Evolutionary conservation across 2,888 invertebrate genomes (phyloP), one percentile per base, ranked within the genome.

Genomic region (Pterostichus madidus): DNA sequence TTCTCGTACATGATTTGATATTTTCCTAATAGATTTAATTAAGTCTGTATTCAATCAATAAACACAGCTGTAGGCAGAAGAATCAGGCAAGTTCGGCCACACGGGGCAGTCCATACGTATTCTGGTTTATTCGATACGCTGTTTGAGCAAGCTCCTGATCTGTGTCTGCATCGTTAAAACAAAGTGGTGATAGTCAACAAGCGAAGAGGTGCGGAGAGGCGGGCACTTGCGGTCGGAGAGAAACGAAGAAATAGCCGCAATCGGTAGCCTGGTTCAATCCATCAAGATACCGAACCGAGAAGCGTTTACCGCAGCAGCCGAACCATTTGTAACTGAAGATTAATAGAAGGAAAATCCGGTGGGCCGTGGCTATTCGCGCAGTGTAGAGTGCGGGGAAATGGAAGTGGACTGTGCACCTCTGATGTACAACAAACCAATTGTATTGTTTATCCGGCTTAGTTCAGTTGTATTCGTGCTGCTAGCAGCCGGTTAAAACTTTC

Each of bases 281-380:
- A 81, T 81, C 81, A 81, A 75, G 81, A 81, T 81, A 81, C 64
- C 81, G 75, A 46, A 61, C 73, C 81, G 81, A 59, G 56, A 75
- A 75, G 81, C 81, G 49, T 81, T 81, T 73, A 81, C 81, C 81
- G 61, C 81, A 81, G 46, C 75, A 52, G 75, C 81, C 81, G 81
- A 49, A 81, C 81, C 81, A 81, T 81, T 81, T 81, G 81, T 81
- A 81, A 81, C 81, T 59, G 13, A 81, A 81, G 81, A 81, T 81
- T 81, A 81, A 81, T 81, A 81, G 81, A 81, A 81, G 61, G 75
- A 75, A 81, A 81, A 81, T 81, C 81, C 81, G 81, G 75, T 75
- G 61, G 77, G 39, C 35, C 52, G 44, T 44, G 71, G 49, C 75
- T 75, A 52, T 13, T 32, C 32, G n/a, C 32, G 35, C 32, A n/a